Conservation (phyloP, 37 sponge, comb jelly and placozoan species). For the Lycopodina hypogea region DNA sequence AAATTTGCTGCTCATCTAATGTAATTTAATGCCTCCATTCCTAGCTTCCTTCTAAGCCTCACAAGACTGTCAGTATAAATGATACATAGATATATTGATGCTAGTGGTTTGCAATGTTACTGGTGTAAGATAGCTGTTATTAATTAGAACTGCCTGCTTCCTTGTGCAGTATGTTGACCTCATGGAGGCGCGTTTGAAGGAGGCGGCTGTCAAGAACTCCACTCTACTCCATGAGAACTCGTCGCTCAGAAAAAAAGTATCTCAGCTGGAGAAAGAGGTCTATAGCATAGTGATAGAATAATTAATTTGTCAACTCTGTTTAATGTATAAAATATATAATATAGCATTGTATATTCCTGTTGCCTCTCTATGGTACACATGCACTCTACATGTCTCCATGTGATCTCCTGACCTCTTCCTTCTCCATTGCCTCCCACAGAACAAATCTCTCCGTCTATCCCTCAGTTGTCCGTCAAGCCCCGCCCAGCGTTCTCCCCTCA, state of each 20-base stretch:
- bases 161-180: constrained; percentile 56
- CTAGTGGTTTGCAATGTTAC: no score
- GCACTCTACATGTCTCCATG: neutral
- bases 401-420: neutral
- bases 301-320: neutral
- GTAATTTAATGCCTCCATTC: no score
- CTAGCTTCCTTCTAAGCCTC: no score
- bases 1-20: no score
- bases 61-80: no score
- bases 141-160: neutral
- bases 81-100: no score
- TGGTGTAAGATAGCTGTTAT: no score
- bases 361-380: neutral
- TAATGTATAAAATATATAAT: neutral
- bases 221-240: constrained; percentile 57
- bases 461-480: constrained; percentile 19
- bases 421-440: neutral
- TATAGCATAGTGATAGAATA: neutral
- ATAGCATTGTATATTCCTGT: neutral
- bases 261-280: constrained; percentile 49
- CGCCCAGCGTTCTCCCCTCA: constrained; percentile 3
- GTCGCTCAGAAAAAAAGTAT: constrained; percentile 33
- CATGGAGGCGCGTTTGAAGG: constrained; percentile 48
- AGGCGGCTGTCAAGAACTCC: constrained; percentile 55
- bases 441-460: constrained; percentile 2